These are phyloP conservation scores for Patella depressa DNA, from an alignment of 2,888 invertebrate genomes.

Conservation along the genomic window DNA sequence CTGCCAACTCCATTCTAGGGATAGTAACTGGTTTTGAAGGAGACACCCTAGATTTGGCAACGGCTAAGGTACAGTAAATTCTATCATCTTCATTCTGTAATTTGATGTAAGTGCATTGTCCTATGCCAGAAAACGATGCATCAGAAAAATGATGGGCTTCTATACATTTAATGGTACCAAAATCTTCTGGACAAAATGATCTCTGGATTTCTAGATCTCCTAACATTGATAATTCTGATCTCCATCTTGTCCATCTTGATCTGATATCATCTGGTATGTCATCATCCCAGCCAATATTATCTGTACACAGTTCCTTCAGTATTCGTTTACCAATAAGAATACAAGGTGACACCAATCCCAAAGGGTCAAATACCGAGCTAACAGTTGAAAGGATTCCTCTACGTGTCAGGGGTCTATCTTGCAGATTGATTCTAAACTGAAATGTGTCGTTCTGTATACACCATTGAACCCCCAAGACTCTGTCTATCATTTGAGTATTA, in stretches of 20 bases:
- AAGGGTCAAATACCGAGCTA: no score
- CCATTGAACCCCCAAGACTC: conserved; percentile 36
- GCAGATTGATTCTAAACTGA: no score
- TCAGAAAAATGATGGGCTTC: conserved; percentile 16
- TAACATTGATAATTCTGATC: not conserved
- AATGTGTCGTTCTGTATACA: conserved; percentile 21
- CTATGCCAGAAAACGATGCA: not conserved
- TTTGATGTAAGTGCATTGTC: conserved; percentile 10
- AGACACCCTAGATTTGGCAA: not conserved
- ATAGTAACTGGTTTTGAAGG: conserved; percentile 1
- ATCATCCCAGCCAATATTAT: conserved; percentile 16
- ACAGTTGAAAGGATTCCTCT: no score
- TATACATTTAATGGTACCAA: not conserved
- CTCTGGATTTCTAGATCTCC: not conserved
- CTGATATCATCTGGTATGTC: not conserved
- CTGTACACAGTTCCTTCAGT: conserved; percentile 14
- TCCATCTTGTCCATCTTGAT: conserved; percentile 16
- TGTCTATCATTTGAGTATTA: conserved; percentile 23
- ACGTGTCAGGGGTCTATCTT: no score
- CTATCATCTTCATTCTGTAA: not conserved
- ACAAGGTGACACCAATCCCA: no score
- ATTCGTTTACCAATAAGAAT: no score
- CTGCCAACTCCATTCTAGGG: not conserved
- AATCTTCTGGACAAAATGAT: not conserved
- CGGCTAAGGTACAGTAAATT: not conserved